Evolutionary conservation across 2,888 invertebrate species (phyloP).

Genomic region (Tachina grossa): DNA sequence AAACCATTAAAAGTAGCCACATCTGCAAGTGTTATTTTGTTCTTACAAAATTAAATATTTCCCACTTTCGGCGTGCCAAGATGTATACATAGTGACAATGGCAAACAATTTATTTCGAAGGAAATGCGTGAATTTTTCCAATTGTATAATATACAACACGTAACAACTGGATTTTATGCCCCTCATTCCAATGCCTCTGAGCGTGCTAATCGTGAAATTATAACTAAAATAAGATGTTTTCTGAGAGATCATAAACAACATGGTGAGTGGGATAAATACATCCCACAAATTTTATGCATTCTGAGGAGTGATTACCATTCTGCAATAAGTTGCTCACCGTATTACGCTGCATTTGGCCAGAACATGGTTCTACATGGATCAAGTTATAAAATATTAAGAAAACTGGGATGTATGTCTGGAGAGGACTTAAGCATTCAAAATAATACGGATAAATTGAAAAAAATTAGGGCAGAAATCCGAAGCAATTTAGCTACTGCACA

Average conservation of each 20-base stretch:
- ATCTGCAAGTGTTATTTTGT: conserved; percentile 7
- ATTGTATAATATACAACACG: not conserved
- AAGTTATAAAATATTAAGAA: no score
- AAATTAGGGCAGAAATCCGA: not conserved
- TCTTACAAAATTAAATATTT: conserved; percentile 3
- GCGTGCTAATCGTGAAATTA: not conserved
- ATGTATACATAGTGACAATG: not conserved
- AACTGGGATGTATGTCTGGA: not conserved
- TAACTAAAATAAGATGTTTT: not conserved
- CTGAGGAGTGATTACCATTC: not conserved
- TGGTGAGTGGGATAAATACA: not conserved
- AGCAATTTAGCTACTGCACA: not conserved
- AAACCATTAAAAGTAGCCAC: conserved; percentile 3
- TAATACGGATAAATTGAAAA: not conserved
- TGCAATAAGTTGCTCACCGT: not conserved
- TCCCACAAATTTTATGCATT: not conserved
- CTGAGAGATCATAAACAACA: not conserved
- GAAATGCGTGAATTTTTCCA: not conserved
- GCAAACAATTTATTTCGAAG: not conserved
- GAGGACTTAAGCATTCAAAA: not conserved
- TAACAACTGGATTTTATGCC: not conserved
- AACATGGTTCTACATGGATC: not conserved
- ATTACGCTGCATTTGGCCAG: not conserved
- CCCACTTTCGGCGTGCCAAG: conserved; percentile 14
- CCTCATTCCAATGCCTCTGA: not conserved